Conservation (phyloP, 2,113 vertebrate species). For the Petroica traversi region DNA sequence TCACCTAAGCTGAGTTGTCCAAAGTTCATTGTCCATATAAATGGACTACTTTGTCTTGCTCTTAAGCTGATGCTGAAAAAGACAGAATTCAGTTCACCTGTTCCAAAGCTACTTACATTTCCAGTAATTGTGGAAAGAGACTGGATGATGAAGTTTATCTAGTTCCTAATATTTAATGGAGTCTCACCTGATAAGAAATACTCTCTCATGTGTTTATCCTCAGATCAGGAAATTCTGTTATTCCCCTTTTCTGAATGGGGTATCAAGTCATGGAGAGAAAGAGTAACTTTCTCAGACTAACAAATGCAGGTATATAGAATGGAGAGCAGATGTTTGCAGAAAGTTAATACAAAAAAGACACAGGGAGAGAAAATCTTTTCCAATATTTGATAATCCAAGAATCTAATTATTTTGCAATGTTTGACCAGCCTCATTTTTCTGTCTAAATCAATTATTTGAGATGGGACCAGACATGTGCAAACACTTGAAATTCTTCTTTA, state of each 20-base stretch:
- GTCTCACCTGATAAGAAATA: background rate
- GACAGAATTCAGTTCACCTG: background rate
- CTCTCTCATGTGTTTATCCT: background rate
- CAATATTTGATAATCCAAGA: background rate
- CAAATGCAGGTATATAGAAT: background rate
- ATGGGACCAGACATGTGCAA: background rate
- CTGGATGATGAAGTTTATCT: background rate
- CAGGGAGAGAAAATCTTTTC: background rate
- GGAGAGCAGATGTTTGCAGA: background rate
- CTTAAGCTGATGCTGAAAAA: background rate
- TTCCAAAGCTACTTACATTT: background rate
- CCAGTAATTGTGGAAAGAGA: background rate
- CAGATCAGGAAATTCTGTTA: background rate
- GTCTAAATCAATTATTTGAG: background rate
- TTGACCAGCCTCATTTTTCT: background rate
- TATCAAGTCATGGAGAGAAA: background rate
- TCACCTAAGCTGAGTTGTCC: background rate
- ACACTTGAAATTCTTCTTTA: background rate
- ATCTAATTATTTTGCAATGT: constrained; percentile 10
- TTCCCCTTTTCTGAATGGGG: background rate
- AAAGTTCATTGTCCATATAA: background rate
- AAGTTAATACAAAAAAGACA: background rate
- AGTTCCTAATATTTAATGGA: background rate
- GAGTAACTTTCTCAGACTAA: background rate
- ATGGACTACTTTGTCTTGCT: background rate